Conservation (phyloP, 2,797 vertebrate species). For the Columba guinea region DNA sequence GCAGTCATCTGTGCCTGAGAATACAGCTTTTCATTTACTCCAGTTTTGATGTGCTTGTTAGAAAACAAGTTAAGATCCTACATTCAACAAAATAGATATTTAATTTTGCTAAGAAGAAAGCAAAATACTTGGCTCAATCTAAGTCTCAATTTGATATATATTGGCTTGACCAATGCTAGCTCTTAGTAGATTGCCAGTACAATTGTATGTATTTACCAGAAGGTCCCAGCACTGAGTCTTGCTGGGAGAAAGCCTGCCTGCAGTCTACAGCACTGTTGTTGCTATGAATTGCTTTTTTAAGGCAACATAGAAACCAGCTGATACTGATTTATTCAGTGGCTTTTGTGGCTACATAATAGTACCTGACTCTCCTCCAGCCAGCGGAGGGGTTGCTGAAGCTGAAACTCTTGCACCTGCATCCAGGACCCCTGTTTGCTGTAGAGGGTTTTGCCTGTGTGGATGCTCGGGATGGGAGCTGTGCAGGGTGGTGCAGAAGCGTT, state of each 20-base stretch:
- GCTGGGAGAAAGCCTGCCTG: background rate
- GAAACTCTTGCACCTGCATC: background rate
- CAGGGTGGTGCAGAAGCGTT: background rate
- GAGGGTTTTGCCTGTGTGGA: background rate
- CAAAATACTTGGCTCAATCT: background rate
- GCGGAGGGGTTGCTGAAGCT: background rate
- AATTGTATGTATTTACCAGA: background rate
- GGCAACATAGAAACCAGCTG: background rate
- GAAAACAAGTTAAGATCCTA: background rate
- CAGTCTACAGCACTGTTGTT: background rate
- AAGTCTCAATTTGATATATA: background rate
- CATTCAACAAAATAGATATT: background rate
- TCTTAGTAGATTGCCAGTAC: background rate
- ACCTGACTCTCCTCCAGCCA: background rate
- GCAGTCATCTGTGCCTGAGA: background rate
- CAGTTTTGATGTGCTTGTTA: background rate
- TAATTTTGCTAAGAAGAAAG: background rate
- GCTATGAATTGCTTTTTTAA: background rate
- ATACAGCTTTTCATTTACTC: background rate
- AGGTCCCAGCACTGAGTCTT: background rate
- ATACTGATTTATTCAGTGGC: background rate
- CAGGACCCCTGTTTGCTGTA: rapidly evolving
- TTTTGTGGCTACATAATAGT: background rate
- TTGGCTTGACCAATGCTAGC: background rate
- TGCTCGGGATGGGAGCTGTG: background rate